A percentile compares a stretch with the other conserved stretches of the same genome.
Conservation (phyloP, 2,888 invertebrate genomes). For the Plebejus argus region DNA sequence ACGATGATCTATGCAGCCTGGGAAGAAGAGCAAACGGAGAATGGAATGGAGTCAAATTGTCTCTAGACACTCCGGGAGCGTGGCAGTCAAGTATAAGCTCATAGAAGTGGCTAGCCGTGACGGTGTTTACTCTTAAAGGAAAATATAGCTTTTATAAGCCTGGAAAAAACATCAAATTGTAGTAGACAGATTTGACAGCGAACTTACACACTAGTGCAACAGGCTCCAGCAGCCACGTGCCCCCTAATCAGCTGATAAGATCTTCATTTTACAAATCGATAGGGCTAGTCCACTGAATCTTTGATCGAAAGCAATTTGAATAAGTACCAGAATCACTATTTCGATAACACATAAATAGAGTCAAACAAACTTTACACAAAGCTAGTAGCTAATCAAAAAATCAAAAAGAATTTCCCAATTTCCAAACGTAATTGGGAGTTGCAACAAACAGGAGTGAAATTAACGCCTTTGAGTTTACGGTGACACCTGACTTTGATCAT, state of each 20-base stretch:
- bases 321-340: neutral
- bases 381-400: conserved; percentile 6
- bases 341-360: neutral
- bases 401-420: conserved; percentile 27
- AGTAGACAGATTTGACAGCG: too few relatives aligned
- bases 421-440: conserved; percentile 31
- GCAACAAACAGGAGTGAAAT: conserved; percentile 50
- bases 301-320: neutral
- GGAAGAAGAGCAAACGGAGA: neutral
- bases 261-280: too few relatives aligned
- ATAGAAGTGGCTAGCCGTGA: neutral
- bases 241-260: too few relatives aligned
- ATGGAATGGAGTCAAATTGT: neutral
- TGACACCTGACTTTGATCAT: conserved; percentile 73
- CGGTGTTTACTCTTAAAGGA: too few relatives aligned
- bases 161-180: too few relatives aligned
- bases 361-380: neutral
- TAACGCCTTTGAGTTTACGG: conserved; percentile 68
- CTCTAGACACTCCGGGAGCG: neutral
- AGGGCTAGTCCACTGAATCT: too few relatives aligned
- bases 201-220: too few relatives aligned
- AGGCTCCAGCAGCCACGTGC: too few relatives aligned
- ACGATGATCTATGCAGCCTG: neutral
- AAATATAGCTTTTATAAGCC: neutral
- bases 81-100: neutral